These are phyloP conservation scores for Oreochromis niloticus DNA, from an alignment of 2,113 vertebrate species.

Conservation along the genomic window DNA sequence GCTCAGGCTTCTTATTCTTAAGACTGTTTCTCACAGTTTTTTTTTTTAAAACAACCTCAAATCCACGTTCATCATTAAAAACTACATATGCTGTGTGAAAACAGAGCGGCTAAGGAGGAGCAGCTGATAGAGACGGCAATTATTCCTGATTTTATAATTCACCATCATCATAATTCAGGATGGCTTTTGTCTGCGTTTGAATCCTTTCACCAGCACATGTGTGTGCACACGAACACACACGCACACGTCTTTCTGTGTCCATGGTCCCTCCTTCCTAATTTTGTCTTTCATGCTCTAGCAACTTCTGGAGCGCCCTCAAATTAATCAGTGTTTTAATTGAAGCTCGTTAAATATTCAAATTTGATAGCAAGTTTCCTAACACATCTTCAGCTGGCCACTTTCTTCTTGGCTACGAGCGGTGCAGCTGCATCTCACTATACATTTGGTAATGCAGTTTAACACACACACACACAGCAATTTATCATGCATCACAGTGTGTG, in stretches of 20 bases:
- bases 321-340: conserved; percentile 67
- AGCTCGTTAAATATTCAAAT: conserved; percentile 60
- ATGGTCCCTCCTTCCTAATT: neutral
- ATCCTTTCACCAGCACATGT: neutral
- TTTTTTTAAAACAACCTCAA: neutral
- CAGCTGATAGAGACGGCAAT: neutral
- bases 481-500: neutral
- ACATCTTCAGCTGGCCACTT: neutral
- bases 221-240: neutral
- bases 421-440: neutral
- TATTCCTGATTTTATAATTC: neutral
- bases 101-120: neutral
- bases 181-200: neutral
- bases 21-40: neutral
- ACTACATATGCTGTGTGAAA: neutral
- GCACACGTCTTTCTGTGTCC: neutral
- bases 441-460: neutral
- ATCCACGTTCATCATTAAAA: neutral
- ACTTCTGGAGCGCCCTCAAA: conserved; percentile 54
- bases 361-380: conserved; percentile 39
- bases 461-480: neutral
- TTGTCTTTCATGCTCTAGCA: conserved; percentile 45
- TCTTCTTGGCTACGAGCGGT: neutral
- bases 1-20: neutral
- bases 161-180: neutral